Percentiles rank a stretch among this genome's conserved stretches.
These are phyloP conservation scores for Lipophrys pholis DNA, from an alignment of 2,113 vertebrate genomes.

Conservation along the genomic window DNA sequence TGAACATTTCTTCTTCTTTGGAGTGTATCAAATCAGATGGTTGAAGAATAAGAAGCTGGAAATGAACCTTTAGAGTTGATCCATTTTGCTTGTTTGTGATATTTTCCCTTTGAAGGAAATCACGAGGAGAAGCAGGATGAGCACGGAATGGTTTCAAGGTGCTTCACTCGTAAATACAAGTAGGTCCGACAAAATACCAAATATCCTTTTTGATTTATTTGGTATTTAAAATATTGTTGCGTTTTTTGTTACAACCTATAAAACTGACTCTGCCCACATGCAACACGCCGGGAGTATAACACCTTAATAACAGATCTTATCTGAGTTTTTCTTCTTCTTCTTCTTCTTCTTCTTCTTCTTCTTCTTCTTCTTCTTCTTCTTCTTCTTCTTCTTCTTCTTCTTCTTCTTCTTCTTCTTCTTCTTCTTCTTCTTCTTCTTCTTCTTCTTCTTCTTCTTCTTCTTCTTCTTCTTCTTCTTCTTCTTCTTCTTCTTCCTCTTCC, in stretches of 20 bases:
- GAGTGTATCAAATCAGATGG: neutral
- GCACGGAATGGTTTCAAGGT: slow-evolving; percentile 76
- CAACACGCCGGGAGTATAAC: too few relatives aligned
- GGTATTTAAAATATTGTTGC: too few relatives aligned
- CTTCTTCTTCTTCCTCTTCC: too few relatives aligned
- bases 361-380: slow-evolving; percentile 1
- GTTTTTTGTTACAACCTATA: too few relatives aligned
- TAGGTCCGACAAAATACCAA: slow-evolving; percentile 49
- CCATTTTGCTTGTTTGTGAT: neutral
- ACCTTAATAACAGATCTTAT: too few relatives aligned
- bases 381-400: neutral
- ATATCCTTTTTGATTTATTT: neutral
- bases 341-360: neutral
- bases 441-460: too few relatives aligned
- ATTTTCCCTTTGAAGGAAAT: slow-evolving; percentile 69
- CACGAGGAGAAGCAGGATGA: slow-evolving; percentile 79
- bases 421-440: too few relatives aligned
- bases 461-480: too few relatives aligned
- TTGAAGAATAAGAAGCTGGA: neutral
- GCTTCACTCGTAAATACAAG: slow-evolving; percentile 83
- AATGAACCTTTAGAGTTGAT: too few relatives aligned
- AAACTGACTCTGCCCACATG: too few relatives aligned
- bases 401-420: neutral
- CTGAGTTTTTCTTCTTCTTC: too few relatives aligned
- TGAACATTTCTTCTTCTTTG: neutral